Conservation (phyloP, 2,888 invertebrate species). For the Pheosia tremula region DNA sequence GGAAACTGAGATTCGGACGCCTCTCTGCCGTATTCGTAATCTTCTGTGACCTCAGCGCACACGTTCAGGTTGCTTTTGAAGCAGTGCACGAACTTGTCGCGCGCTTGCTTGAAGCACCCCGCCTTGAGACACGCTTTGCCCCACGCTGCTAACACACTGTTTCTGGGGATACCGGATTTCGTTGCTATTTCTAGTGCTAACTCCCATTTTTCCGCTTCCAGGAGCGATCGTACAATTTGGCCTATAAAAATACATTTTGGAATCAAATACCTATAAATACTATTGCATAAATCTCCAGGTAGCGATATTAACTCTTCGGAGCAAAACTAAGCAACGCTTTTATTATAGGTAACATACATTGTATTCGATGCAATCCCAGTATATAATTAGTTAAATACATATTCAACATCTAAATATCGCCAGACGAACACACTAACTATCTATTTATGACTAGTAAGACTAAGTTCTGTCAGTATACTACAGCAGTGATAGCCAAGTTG, state of each 20-base stretch:
- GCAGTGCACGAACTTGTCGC: slow-evolving; percentile 88
- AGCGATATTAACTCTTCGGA: no score
- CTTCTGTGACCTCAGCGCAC: slow-evolving; percentile 64
- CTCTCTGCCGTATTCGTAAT: slow-evolving; percentile 71
- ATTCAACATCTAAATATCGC: no score
- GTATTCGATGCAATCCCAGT: no score
- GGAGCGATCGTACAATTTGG: slow-evolving; percentile 88
- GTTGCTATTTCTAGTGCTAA: slow-evolving; percentile 93
- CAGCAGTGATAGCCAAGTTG: no score
- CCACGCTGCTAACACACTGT: slow-evolving; percentile 94
- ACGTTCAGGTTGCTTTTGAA: slow-evolving; percentile 69
- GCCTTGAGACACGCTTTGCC: slow-evolving; percentile 92
- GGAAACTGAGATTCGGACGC: slow-evolving; percentile 65
- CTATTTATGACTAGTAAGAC: no score
- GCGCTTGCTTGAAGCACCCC: slow-evolving; percentile 90
- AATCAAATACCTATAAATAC: neutral
- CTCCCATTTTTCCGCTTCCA: slow-evolving; percentile 94
- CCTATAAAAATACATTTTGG: slow-evolving; percentile 53
- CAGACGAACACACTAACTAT: no score
- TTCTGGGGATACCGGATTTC: slow-evolving; percentile 91
- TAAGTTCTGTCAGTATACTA: no score
- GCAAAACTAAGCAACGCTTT: no score
- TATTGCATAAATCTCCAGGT: no score
- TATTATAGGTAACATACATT: no score
- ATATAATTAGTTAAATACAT: no score